These are phyloP conservation scores for Leptinotarsa tumamoca DNA, from an alignment of 2,888 invertebrate species.

Conservation along the genomic window DNA sequence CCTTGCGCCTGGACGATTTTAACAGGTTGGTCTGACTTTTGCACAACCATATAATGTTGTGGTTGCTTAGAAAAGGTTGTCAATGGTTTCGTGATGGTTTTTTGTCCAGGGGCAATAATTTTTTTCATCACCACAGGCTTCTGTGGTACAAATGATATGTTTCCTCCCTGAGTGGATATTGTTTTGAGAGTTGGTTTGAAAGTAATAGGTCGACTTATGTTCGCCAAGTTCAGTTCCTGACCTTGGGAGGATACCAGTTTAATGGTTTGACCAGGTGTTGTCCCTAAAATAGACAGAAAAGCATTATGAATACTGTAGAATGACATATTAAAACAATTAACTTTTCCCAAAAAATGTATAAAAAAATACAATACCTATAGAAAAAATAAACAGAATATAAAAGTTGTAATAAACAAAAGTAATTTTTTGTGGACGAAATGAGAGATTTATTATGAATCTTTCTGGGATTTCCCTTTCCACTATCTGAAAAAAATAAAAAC, in stretches of 20 bases:
- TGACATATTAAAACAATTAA: too few species aligned
- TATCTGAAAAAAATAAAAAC: too few species aligned
- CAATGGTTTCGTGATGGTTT: conserved; percentile 53
- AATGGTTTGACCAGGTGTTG: conserved; percentile 60
- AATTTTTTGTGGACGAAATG: too few species aligned
- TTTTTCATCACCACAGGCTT: conserved; percentile 65
- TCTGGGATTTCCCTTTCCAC: too few species aligned
- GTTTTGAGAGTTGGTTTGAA: conserved; percentile 61
- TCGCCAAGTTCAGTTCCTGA: conserved; percentile 62
- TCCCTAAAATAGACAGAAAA: conserved; percentile 40
- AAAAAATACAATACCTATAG: too few species aligned
- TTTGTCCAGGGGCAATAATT: conserved; percentile 53
- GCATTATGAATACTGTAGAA: too few species aligned
- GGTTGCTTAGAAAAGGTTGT: conserved; percentile 52
- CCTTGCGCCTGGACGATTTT: conserved; percentile 54
- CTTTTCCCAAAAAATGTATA: too few species aligned
- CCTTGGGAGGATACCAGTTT: conserved; percentile 63
- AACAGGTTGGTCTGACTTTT: conserved; percentile 55
- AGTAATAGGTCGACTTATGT: conserved; percentile 61
- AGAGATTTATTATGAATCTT: too few species aligned
- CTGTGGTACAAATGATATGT: conserved; percentile 55
- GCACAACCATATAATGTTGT: conserved; percentile 59
- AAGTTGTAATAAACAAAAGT: too few species aligned
- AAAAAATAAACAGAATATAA: too few species aligned
- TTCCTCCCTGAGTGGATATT: conserved; percentile 49